Percentiles rank a stretch among this genome's conserved stretches.
Conservation (phyloP, 2,113 vertebrate genomes). For the Myodes glareolus region DNA sequence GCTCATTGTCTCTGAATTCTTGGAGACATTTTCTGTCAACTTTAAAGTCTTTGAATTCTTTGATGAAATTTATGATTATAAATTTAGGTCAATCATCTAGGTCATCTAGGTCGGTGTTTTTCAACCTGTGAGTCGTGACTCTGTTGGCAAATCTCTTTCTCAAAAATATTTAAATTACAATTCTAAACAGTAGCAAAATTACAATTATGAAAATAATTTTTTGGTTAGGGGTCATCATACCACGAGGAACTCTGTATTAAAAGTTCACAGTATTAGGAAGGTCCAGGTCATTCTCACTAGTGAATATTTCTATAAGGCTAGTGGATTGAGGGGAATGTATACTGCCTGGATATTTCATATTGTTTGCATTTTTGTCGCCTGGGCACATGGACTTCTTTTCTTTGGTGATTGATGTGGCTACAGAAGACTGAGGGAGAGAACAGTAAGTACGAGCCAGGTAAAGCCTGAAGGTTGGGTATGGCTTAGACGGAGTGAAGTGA, state of each 20-base stretch:
- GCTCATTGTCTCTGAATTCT: neutral
- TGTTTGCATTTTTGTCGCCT: neutral
- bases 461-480: neutral
- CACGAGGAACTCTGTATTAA: neutral
- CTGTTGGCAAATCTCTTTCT: neutral
- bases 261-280: neutral
- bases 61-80: neutral
- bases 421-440: neutral
- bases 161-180: neutral
- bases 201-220: neutral
- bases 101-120: neutral
- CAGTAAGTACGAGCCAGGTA: no score
- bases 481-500: neutral
- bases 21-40: neutral
- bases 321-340: neutral
- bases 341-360: neutral
- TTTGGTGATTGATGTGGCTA: neutral
- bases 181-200: neutral
- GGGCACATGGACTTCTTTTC: neutral
- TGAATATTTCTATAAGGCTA: neutral
- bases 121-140: neutral
- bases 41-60: neutral
- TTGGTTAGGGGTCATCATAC: neutral
- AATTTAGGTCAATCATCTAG: neutral
- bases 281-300: neutral